These are phyloP conservation scores for Drosophila merina DNA, from an alignment of 2,888 invertebrate species.

Conservation along the genomic window DNA sequence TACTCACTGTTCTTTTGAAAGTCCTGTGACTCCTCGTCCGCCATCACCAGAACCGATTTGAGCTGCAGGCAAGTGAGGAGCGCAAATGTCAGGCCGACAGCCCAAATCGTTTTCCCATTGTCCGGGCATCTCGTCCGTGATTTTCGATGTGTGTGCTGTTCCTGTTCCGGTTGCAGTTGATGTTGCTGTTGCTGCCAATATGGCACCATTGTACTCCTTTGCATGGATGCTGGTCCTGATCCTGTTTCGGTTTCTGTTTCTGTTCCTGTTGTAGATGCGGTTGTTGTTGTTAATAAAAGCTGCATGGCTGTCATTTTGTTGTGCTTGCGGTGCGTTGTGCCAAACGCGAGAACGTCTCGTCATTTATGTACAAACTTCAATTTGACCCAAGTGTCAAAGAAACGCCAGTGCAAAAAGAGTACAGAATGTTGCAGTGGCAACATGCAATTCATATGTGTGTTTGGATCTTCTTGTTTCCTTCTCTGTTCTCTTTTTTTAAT, in stretches of 20 bases:
- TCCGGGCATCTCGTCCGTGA: conserved; percentile 59
- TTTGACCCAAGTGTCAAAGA: conserved; percentile 56
- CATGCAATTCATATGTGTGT: conserved; percentile 7
- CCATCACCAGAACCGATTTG: conserved; percentile 39
- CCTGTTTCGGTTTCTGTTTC: conserved; percentile 36
- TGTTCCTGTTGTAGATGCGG: conserved; percentile 40
- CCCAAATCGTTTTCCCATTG: conserved; percentile 59
- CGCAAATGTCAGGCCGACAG: conserved; percentile 50
- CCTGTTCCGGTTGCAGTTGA: conserved; percentile 26
- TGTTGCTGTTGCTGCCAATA: conserved; percentile 28
- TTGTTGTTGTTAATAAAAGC: conserved; percentile 58
- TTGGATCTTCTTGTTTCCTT: not conserved
- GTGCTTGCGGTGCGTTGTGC: conserved; percentile 55
- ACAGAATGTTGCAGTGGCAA: conserved; percentile 18
- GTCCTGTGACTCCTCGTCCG: conserved; percentile 84
- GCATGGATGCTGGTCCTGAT: conserved; percentile 38
- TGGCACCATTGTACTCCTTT: conserved; percentile 27
- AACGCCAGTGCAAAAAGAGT: conserved; percentile 38
- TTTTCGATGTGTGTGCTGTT: conserved; percentile 65
- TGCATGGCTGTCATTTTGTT: conserved; percentile 72
- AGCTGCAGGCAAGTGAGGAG: conserved; percentile 53
- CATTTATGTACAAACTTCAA: conserved; percentile 70
- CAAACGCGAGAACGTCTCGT: conserved; percentile 67
- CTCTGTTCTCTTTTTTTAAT: too few species aligned
- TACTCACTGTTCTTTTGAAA: conserved; percentile 85